Conservation (phyloP, 2,888 invertebrate species). For the Plebejus anna region DNA sequence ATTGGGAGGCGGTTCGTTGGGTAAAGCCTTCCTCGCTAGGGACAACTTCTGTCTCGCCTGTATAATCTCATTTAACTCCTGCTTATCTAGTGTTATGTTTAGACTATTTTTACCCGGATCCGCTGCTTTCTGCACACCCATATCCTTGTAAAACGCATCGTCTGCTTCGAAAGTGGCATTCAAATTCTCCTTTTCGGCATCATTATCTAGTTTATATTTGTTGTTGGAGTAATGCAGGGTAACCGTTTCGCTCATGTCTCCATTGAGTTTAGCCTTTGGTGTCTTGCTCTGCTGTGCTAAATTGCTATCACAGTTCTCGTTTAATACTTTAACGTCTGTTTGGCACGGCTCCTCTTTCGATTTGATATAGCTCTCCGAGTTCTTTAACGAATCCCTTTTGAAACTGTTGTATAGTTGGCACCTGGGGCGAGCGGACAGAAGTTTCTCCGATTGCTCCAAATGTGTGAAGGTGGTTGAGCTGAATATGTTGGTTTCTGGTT, state of each 20-base stretch:
- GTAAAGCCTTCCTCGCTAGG: constrained; percentile 63
- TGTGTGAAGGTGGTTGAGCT: constrained; percentile 71
- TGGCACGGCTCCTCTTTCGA: constrained; percentile 65
- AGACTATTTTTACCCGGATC: constrained; percentile 57
- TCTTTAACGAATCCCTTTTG: constrained; percentile 59
- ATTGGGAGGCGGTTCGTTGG: constrained; percentile 56
- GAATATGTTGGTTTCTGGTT: constrained; percentile 60
- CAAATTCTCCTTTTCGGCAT: constrained; percentile 69
- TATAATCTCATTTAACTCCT: constrained; percentile 71
- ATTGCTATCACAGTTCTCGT: constrained; percentile 61
- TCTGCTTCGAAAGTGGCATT: constrained; percentile 60
- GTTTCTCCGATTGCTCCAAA: constrained; percentile 64
- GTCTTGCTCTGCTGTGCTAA: constrained; percentile 42
- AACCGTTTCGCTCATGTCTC: constrained; percentile 63
- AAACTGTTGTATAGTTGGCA: constrained; percentile 59
- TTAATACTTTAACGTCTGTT: constrained; percentile 62
- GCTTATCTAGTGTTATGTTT: constrained; percentile 68
- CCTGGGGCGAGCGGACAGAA: constrained; percentile 62
- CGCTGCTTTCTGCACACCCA: constrained; percentile 55
- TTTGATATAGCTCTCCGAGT: constrained; percentile 68
- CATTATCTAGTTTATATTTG: constrained; percentile 55
- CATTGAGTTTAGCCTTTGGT: constrained; percentile 48
- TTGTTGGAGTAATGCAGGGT: constrained; percentile 68
- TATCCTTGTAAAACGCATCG: constrained; percentile 68
- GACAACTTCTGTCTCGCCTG: constrained; percentile 71